Evolutionary conservation across 2,888 invertebrate species (phyloP), one percentile per base, ranked within the genome.

Genomic region (Heliconius ismenius): DNA sequence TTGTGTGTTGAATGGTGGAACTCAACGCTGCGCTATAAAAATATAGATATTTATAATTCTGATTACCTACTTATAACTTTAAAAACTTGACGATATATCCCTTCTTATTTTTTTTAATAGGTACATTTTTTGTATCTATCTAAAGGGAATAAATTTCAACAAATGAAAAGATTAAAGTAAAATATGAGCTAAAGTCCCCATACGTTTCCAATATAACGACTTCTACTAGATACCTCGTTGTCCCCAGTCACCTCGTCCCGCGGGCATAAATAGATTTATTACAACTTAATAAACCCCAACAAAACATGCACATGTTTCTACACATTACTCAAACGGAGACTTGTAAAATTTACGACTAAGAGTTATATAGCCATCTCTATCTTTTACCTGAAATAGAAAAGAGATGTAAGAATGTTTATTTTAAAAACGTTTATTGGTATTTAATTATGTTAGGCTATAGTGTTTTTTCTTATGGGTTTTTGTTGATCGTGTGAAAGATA

Each of bases 231-330:
- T 28, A 39, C 62, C 43, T 73, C 62, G 24, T 32, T 58, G 75
- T 83, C 85, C 84, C 86, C 82, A 87, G 86, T 88, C 86, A 87
- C 87, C 86, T 84, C 82, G 82, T 89, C 90, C 87, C 88, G 77
- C 82, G 88, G 89, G 88, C 83, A 87, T 88, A 86, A 87, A 91
- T 92, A 70, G 58, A 70, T 92, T 90, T 93, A 94, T 93, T 91
- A 92, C 90, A 87, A 90, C 89, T 91, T 92, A 92, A 93, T 94
- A 92, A 91, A 83, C 86, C 83, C 88, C 89, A 91, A 91, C 90
- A 89, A 85, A 85, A 87, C 84, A 85, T 86, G 85, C 90, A 90
- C 92, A 92, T 92, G 91, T 90, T 90, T 81, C 85, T 83, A 87
- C 89, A 88, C 89, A 90, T 90, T 89, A 89, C 84, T 88, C 89